These are phyloP conservation scores for Sesia bembeciformis DNA, from an alignment of 2,888 invertebrate species.

Conservation along the genomic window DNA sequence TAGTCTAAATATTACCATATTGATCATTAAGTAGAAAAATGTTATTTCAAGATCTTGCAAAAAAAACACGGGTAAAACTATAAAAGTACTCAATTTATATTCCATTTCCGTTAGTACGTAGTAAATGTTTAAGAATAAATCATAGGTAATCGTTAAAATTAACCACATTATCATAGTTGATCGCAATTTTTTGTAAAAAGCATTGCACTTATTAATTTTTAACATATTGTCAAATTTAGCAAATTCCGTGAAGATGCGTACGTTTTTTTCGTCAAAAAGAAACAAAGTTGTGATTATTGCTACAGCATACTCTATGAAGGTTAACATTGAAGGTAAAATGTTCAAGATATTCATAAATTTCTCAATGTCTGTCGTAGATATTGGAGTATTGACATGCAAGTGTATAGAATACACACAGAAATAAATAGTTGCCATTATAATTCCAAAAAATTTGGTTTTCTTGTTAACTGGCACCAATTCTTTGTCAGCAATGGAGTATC, in stretches of 20 bases:
- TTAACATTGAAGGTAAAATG: neutral
- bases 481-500: conserved; percentile 2
- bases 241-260: conserved; percentile 2
- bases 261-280: conserved; percentile 1
- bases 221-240: conserved; percentile 2
- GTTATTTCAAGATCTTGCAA: conserved; percentile 1
- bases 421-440: conserved; percentile 1
- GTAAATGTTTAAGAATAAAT: neutral
- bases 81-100: neutral
- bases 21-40: conserved; percentile 2
- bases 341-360: neutral
- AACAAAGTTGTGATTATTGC: conserved; percentile 1
- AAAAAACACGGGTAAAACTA: neutral
- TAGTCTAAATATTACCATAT: conserved; percentile 3
- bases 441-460: conserved; percentile 3
- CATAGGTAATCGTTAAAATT: neutral
- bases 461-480: neutral
- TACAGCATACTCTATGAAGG: conserved; percentile 2
- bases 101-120: neutral
- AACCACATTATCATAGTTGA: neutral
- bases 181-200: conserved; percentile 1
- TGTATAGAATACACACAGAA: neutral
- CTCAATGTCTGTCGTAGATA: neutral
- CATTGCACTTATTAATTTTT: neutral
- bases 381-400: neutral